Evolutionary conservation across 2,113 vertebrate species (phyloP).

Genomic region (Rynchops niger): DNA sequence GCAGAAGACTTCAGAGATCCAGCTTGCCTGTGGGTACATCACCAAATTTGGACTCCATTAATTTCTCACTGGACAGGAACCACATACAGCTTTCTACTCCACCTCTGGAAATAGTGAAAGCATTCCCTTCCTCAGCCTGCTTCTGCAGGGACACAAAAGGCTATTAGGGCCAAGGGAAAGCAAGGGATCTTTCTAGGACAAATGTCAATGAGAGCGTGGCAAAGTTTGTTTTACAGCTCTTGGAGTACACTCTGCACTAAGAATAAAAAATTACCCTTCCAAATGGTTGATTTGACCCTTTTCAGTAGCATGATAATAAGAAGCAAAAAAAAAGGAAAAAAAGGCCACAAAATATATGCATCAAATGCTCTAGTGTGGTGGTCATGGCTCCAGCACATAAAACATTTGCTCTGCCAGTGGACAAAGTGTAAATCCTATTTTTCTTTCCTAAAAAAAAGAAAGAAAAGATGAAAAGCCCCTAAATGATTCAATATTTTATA

Average conservation of each 20-base stretch:
- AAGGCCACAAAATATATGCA: neutral
- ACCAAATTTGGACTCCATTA: neutral
- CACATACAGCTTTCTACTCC: neutral
- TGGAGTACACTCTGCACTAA: neutral
- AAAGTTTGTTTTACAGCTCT: neutral
- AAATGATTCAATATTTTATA: constrained; percentile 57
- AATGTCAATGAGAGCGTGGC: neutral
- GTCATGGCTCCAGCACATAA: constrained; percentile 34
- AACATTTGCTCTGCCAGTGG: constrained; percentile 27
- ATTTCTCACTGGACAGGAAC: neutral
- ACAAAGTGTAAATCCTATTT: constrained; percentile 23
- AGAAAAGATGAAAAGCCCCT: constrained; percentile 19
- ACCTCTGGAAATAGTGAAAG: neutral
- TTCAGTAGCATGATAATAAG: neutral
- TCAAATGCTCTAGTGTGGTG: constrained; percentile 16
- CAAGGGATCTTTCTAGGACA: neutral
- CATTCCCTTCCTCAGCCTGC: neutral
- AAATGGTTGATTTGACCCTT: constrained; percentile 33
- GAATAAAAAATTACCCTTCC: constrained; percentile 9
- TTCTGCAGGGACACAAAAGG: neutral
- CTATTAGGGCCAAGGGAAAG: neutral
- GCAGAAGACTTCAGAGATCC: neutral
- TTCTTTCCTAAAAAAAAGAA: neutral
- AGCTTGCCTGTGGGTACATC: accelerated
- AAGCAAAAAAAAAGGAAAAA: neutral